Conservation (phyloP, 2,797 vertebrate species). For the Smutsia temminckii region DNA sequence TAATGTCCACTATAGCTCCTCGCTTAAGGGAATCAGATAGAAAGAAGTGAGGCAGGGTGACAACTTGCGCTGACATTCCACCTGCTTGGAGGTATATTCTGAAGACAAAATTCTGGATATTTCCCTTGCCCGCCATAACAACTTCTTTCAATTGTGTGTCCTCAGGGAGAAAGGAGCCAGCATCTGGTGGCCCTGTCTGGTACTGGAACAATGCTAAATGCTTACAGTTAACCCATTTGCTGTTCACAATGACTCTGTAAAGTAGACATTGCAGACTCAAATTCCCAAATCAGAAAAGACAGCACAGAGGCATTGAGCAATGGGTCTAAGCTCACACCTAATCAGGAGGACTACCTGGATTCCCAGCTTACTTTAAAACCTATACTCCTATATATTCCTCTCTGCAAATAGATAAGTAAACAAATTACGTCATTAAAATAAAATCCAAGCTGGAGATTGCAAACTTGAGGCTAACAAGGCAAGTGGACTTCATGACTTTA, state of each 20-base stretch:
- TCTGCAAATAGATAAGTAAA: neutral
- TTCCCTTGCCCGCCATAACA: neutral
- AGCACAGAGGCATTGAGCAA: neutral
- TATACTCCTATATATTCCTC: neutral
- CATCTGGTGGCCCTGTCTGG: neutral
- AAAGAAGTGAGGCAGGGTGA: neutral
- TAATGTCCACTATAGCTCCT: neutral
- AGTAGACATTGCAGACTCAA: neutral
- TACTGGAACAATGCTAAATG: neutral
- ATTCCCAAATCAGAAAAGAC: neutral
- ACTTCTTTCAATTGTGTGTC: neutral
- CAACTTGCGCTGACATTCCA: neutral
- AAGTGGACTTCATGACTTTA: neutral
- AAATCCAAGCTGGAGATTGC: neutral
- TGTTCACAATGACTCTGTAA: neutral
- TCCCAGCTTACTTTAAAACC: neutral
- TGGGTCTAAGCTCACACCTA: neutral
- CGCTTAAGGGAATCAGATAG: neutral
- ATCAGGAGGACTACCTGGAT: neutral
- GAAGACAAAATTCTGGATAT: neutral
- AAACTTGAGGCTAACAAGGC: neutral
- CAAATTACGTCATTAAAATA: neutral
- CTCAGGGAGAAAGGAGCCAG: neutral
- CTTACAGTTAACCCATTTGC: neutral
- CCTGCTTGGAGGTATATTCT: neutral